Evolutionary conservation across 2,797 vertebrate species (phyloP).

Genomic region (Anomalospiza imberbis): DNA sequence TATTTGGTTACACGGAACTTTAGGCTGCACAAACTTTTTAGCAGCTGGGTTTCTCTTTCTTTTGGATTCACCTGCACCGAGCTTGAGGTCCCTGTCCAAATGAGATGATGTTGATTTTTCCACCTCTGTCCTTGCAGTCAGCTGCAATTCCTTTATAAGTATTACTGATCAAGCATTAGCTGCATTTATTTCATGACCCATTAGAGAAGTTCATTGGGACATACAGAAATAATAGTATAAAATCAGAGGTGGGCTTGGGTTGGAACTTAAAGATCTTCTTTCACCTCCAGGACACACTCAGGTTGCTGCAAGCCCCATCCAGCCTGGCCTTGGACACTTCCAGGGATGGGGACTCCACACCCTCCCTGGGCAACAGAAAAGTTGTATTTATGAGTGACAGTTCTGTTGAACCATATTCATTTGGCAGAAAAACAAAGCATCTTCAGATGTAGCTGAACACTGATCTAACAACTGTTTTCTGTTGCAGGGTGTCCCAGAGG

Average conservation of each 20-base stretch:
- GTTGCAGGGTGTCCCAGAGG: conserved; percentile 90
- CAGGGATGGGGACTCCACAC: background rate
- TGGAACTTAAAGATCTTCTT: background rate
- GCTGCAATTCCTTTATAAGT: background rate
- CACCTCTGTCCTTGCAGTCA: background rate
- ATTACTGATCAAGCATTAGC: background rate
- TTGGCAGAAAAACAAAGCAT: background rate
- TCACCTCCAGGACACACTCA: background rate
- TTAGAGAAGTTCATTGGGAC: background rate
- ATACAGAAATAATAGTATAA: background rate
- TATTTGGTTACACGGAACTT: background rate
- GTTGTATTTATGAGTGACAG: background rate
- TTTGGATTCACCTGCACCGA: background rate
- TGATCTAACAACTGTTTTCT: background rate
- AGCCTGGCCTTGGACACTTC: background rate
- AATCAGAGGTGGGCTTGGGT: background rate
- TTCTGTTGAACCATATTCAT: background rate
- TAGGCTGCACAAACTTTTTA: background rate
- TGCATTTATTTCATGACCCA: background rate
- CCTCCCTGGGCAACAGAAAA: background rate
- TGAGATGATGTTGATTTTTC: background rate
- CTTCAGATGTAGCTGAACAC: background rate
- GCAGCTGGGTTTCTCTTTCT: background rate
- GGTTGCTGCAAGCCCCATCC: background rate
- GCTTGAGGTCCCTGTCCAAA: background rate